A percentile compares a stretch with the other conserved stretches of the same genome.
Evolutionary conservation across 2,113 vertebrate genomes (phyloP).

Genomic region (Seriola rivoliana): DNA sequence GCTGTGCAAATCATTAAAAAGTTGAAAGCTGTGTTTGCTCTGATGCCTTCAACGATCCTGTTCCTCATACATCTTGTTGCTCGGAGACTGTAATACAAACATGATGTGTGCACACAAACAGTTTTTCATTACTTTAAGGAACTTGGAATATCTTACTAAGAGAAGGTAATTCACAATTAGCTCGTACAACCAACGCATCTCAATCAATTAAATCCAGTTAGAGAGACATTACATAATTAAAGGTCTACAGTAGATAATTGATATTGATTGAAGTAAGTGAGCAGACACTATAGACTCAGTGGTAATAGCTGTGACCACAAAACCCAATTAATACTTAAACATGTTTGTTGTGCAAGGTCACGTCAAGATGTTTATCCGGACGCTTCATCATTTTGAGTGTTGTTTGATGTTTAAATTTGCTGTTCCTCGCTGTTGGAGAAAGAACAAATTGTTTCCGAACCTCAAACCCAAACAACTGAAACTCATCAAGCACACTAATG

Average conservation of each 20-base stretch:
- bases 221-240: constrained; percentile 39
- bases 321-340: constrained; percentile 29
- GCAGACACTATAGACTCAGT: not conserved
- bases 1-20: constrained; percentile 28
- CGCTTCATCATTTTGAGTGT: not conserved
- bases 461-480: not conserved
- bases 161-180: not conserved
- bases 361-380: not conserved
- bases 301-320: constrained; percentile 11
- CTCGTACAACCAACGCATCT: not conserved
- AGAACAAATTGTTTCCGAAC: not conserved
- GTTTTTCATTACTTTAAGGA: constrained; percentile 24
- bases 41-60: not conserved
- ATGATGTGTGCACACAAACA: not conserved
- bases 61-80: constrained; percentile 5
- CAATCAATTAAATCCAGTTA: constrained; percentile 40
- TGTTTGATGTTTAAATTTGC: not conserved
- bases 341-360: constrained; percentile 4
- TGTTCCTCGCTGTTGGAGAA: not conserved
- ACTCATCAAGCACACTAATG: not conserved
- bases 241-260: constrained; percentile 20
- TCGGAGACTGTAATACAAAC: constrained; percentile 35
- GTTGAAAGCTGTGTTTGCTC: constrained; percentile 5
- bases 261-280: constrained; percentile 52
- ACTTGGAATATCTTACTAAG: not conserved